Conservation (phyloP, 2,888 invertebrate genomes). For the Pterobdella sp. region DNA sequence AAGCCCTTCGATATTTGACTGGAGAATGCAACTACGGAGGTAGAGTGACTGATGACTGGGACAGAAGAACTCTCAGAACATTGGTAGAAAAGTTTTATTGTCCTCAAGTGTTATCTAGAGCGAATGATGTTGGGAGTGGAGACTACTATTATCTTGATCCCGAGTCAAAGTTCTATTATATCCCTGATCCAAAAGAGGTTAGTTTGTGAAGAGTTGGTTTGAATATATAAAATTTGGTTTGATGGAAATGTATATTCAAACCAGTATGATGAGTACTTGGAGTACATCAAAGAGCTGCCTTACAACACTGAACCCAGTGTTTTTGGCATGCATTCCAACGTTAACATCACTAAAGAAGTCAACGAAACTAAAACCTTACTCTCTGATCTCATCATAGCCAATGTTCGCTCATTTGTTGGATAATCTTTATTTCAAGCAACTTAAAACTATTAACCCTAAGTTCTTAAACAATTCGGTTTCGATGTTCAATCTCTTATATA, state of each 20-base stretch:
- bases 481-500: too few species aligned
- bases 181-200: constrained; percentile 7
- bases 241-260: background rate
- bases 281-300: constrained; percentile 51
- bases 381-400: constrained; percentile 49
- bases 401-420: constrained; percentile 22
- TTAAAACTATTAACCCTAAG: background rate
- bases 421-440: background rate
- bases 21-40: constrained; percentile 56
- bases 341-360: constrained; percentile 54
- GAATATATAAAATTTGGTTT: background rate
- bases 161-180: constrained; percentile 29
- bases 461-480: too few species aligned
- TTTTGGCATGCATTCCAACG: constrained; percentile 53
- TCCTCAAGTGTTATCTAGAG: constrained; percentile 43
- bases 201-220: background rate
- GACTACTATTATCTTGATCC: constrained; percentile 48
- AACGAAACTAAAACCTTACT: constrained; percentile 52
- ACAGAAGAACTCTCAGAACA: constrained; percentile 53
- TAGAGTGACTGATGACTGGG: constrained; percentile 55
- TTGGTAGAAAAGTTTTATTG: constrained; percentile 52
- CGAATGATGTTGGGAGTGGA: constrained; percentile 47
- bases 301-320: constrained; percentile 51
- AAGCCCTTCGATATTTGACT: constrained; percentile 53
- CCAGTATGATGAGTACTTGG: constrained; percentile 51